Evolutionary conservation across 2,113 vertebrate species (phyloP), one percentile per base, ranked within the genome.

Genomic region (Potamarius usumacintae): DNA sequence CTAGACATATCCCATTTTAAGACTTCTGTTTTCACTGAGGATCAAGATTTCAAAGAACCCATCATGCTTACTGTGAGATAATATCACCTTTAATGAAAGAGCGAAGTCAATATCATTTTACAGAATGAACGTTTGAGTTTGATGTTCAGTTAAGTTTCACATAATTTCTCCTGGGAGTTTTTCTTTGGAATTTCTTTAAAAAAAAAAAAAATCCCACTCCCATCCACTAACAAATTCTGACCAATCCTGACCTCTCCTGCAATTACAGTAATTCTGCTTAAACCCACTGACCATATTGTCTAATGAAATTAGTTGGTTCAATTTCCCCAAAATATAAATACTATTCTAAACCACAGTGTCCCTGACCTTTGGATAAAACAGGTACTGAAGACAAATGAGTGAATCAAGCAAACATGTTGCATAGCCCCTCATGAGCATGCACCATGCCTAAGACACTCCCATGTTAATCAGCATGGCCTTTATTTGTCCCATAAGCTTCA

Each of bases 41-140:
- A 57, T 84, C 82, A 72, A 85, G 27, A 85, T 77, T 17, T 76
- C 7, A 77, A 50, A 62, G 72, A 52, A 76, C 10, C 22, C 50
- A 18, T 15, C 5, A 25, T 48, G 67, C 55, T 4, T 34, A 84
- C 52, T 76, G 52, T 52, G 20, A 80, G 62, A 67, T 67, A 63
- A 65, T 48, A 53, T 9, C 18, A 50, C 17, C 48, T 55, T 10
- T 67, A 22, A 67, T 79, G 57, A 52, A 85, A 84, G 83, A n/a
- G 10, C 42, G 48, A 22, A 55, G 2, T 22, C 58, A 22, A 18
- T 63, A 48, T 85, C 5, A 77, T 85, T 63, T 48, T 17, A 8
- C 14, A 15, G n/a, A 63, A n/a, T 62, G 42, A 60, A 77, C 63
- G 25, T 50, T 74, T 27, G 17, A 85, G 8, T 85, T 14, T 60